Conservation (phyloP, 2,888 invertebrate species). For the Operophtera brumata region DNA sequence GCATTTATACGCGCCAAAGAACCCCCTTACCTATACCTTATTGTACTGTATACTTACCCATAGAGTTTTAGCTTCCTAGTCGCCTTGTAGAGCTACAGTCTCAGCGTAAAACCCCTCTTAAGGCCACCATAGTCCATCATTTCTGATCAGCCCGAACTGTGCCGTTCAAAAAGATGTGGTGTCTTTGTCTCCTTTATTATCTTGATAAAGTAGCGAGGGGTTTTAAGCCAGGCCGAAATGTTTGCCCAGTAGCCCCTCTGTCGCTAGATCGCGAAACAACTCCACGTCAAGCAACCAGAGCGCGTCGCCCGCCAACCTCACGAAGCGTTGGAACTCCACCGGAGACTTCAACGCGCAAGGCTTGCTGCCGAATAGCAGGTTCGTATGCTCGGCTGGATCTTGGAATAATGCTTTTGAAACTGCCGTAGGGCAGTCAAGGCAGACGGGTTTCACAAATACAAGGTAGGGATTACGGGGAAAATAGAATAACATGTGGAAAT, state of each 20-base stretch:
- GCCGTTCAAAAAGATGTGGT: too few species aligned
- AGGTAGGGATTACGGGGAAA: too few species aligned
- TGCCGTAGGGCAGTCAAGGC: background rate
- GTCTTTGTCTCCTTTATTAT: too few species aligned
- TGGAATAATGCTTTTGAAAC: background rate
- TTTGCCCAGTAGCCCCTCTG: conserved; percentile 35
- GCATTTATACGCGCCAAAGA: too few species aligned
- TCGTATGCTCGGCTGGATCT: conserved; percentile 29
- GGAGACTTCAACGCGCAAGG: conserved; percentile 87
- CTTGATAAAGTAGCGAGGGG: too few species aligned
- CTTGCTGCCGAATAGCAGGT: conserved; percentile 71
- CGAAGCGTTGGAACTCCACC: conserved; percentile 91
- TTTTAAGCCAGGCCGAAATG: too few species aligned
- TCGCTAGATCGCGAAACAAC: conserved; percentile 76
- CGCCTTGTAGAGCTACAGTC: conserved; percentile 7
- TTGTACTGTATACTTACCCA: background rate
- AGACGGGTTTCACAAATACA: background rate
- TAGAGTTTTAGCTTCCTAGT: background rate
- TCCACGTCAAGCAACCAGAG: conserved; percentile 83
- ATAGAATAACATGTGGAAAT: too few species aligned
- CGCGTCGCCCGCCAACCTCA: conserved; percentile 77
- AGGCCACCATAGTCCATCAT: background rate
- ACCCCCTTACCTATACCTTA: too few species aligned
- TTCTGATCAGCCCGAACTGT: too few species aligned
- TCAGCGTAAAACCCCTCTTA: background rate